Evolutionary conservation across 2,888 invertebrate genomes (phyloP), one percentile per base, ranked within the genome.

Genomic region (Calameuta filiformis): DNA sequence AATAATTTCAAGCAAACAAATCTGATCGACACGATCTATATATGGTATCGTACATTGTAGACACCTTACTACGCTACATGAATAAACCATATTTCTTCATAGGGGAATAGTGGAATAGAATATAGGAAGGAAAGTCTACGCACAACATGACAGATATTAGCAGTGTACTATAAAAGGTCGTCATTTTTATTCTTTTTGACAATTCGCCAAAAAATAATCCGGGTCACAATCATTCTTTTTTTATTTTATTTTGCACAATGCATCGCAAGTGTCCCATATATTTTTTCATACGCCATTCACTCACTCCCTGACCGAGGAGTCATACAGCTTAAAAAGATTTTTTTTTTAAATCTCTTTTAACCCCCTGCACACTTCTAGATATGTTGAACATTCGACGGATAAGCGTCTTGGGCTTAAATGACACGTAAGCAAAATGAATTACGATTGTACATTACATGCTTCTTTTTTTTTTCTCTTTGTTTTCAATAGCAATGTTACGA

Each of bases 381-480:
- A 23, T 56, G 0, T 56, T 56, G 9, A 56, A 56, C 2, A 23
- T 56, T 56, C 23, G 6, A 56, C 56, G 56, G 56, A 23, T 23
- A 56, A 23, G 9, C 23, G 56, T 56, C 56, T 23, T 56, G 56
- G 56, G 56, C 56, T 56, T 56, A 56, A 56, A 23, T 56, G 56
- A 56, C 56, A 56, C 75, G 79, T 81, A 76, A 77, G 76, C 77
- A 81, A 82, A 83, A 79, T 83, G 83, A 83, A 80, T 79, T 82
- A 79, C 56, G 80, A 80, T 79, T 80, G 80, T 80, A 76, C 80
- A 78, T 56, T 56, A 56, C 23, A 23, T 78, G 68, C 83, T 75
- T 80, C 75, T 81, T 81, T 79, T 83, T 80, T 35, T 83, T 33
- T 80, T 3, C 68, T 11, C 56, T 71, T 23, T 23, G 9, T 56